A percentile compares a stretch with the other conserved stretches of the same genome.
These are phyloP conservation scores for Drosophila demipolita DNA, from an alignment of 2,888 invertebrate species.

Conservation along the genomic window DNA sequence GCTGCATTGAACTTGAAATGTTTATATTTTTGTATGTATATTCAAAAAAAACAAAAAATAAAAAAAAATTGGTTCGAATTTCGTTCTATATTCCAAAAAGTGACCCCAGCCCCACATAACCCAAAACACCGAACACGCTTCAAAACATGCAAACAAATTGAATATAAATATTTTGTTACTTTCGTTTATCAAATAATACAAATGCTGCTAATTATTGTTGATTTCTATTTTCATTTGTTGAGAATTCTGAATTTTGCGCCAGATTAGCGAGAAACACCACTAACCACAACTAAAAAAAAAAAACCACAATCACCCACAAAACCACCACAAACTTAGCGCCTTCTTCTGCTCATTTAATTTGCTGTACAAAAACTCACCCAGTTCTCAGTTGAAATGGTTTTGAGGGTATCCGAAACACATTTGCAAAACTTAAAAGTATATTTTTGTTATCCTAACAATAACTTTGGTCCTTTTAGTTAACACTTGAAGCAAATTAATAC, in stretches of 20 bases:
- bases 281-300: slow-evolving; percentile 42
- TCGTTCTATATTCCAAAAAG: slow-evolving; percentile 82
- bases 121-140: slow-evolving; percentile 53
- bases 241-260: slow-evolving; percentile 35
- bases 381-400: slow-evolving; percentile 32
- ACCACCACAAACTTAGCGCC: slow-evolving; percentile 50
- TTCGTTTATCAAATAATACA: slow-evolving; percentile 8
- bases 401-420: slow-evolving; percentile 63
- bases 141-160: slow-evolving; percentile 30
- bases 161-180: slow-evolving; percentile 9
- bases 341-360: slow-evolving; percentile 68
- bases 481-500: slow-evolving; percentile 51
- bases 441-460: slow-evolving; percentile 29
- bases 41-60: slow-evolving; percentile 29
- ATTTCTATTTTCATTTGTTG: slow-evolving; percentile 24
- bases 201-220: slow-evolving; percentile 2
- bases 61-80: slow-evolving; percentile 76
- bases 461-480: slow-evolving; percentile 52
- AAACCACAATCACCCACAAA: slow-evolving; percentile 38
- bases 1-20: slow-evolving; percentile 68
- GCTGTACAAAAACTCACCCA: slow-evolving; percentile 65
- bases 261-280: slow-evolving; percentile 37
- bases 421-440: slow-evolving; percentile 53
- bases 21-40: slow-evolving; percentile 64
- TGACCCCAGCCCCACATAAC: slow-evolving; percentile 39